A percentile compares a stretch with the other conserved stretches of the same genome.
phyloP scores from a whole-genome alignment of 2,888 invertebrate species.

The Rhabditoides inermis region DNA sequence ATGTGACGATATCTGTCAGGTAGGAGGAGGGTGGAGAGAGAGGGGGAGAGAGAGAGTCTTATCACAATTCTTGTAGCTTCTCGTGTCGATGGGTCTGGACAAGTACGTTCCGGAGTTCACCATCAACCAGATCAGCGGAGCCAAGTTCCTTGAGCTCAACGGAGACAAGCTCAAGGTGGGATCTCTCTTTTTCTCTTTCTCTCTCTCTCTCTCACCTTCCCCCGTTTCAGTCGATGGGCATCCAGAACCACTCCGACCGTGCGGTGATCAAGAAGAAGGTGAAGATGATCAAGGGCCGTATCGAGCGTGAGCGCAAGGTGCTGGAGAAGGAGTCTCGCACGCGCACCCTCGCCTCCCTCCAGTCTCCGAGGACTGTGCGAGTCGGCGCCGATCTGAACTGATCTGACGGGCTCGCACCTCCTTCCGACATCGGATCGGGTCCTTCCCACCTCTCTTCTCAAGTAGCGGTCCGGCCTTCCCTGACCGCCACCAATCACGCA shows the following conservation, averaged over 20 bases:
- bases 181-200: not conserved
- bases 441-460: too few relatives aligned
- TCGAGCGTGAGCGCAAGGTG: constrained; percentile 60
- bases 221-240: constrained; percentile 55
- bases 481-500: too few relatives aligned
- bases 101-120: constrained; percentile 78
- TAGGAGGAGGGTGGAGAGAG: too few relatives aligned
- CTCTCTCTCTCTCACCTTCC: not conserved
- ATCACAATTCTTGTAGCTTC: too few relatives aligned
- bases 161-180: constrained; percentile 76
- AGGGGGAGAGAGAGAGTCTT: too few relatives aligned
- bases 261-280: constrained; percentile 58
- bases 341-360: constrained; percentile 9
- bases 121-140: constrained; percentile 79
- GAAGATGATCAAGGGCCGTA: constrained; percentile 56
- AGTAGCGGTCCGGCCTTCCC: too few relatives aligned
- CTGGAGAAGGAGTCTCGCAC: constrained; percentile 73
- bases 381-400: too few relatives aligned
- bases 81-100: constrained; percentile 64
- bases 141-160: constrained; percentile 75
- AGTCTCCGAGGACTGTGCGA: too few relatives aligned
- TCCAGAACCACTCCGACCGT: constrained; percentile 57
- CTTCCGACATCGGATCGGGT: too few relatives aligned
- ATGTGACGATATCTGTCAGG: constrained; percentile 48
- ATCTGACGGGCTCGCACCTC: too few relatives aligned